Evolutionary conservation across 2,797 vertebrate species (phyloP).

Genomic region (Sebastes ruberrimus): DNA sequence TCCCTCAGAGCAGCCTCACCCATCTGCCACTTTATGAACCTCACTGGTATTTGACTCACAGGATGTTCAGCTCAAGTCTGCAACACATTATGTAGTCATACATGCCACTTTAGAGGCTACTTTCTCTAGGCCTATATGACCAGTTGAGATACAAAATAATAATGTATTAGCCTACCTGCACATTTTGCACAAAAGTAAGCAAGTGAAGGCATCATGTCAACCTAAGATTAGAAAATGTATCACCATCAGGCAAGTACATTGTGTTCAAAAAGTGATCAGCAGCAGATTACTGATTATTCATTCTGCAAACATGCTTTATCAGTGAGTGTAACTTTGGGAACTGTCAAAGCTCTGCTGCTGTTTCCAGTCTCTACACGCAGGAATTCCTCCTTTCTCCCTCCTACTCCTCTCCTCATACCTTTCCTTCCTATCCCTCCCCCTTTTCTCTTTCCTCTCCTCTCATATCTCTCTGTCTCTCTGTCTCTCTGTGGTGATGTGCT

Average conservation of each 20-base stretch:
- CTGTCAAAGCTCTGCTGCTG: background rate
- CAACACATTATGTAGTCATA: background rate
- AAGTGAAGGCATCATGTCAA: background rate
- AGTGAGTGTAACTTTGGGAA: background rate
- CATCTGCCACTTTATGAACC: background rate
- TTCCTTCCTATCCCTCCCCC: background rate
- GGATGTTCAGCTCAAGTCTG: background rate
- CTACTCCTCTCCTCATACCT: constrained; percentile 22
- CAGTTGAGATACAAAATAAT: background rate
- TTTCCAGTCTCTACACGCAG: constrained; percentile 58
- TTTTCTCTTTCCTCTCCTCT: background rate
- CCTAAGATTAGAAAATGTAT: too few relatives aligned
- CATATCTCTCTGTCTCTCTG: background rate
- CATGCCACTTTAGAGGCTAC: background rate
- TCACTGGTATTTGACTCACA: background rate
- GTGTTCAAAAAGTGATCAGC: background rate
- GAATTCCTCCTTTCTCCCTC: constrained; percentile 44
- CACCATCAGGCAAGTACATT: too few relatives aligned
- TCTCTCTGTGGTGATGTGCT: constrained; percentile 46
- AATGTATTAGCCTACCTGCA: background rate
- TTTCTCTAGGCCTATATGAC: background rate
- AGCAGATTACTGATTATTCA: constrained; percentile 20
- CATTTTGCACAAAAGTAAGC: background rate
- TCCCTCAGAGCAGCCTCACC: background rate
- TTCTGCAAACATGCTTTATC: constrained; percentile 23